Conservation (phyloP, 1,140 invertebrate genomes). For the Calycopis cecrops region DNA sequence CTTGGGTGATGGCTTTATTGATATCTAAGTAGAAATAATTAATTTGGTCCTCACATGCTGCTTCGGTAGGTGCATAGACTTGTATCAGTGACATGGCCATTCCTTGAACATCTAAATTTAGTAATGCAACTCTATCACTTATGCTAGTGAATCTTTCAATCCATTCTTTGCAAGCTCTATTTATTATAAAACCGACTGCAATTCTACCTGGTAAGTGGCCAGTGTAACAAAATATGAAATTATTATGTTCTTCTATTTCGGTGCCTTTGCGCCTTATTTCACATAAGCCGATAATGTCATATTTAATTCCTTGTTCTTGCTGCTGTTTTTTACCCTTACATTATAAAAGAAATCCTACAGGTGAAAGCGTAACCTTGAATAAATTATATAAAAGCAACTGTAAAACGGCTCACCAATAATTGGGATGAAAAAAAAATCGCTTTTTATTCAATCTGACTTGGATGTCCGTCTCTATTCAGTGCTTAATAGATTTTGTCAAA, state of each 20-base stretch:
- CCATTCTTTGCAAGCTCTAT: not conserved
- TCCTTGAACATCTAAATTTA: conserved; percentile 16
- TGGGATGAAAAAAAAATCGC: no score
- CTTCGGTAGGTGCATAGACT: conserved; percentile 18
- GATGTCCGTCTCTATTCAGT: no score
- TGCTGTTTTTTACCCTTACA: not conserved
- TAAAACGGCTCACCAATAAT: no score
- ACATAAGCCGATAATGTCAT: not conserved
- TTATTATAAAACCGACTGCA: not conserved
- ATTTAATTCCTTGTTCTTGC: not conserved
- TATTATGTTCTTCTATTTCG: not conserved
- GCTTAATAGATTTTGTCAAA: no score
- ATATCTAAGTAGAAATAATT: conserved; percentile 13
- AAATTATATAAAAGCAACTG: no score
- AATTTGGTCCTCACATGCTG: conserved; percentile 13
- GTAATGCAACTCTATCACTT: conserved; percentile 16
- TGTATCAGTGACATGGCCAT: conserved; percentile 14
- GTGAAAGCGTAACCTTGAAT: no score
- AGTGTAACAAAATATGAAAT: not conserved
- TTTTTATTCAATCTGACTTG: no score
- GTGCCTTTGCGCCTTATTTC: not conserved
- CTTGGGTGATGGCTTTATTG: conserved; percentile 12
- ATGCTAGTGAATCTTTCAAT: conserved; percentile 7
- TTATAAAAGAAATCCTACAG: no score
- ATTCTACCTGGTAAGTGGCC: not conserved